Evolutionary conservation across 1,140 invertebrate genomes (phyloP).

Genomic region (Drosophila cardini): DNA sequence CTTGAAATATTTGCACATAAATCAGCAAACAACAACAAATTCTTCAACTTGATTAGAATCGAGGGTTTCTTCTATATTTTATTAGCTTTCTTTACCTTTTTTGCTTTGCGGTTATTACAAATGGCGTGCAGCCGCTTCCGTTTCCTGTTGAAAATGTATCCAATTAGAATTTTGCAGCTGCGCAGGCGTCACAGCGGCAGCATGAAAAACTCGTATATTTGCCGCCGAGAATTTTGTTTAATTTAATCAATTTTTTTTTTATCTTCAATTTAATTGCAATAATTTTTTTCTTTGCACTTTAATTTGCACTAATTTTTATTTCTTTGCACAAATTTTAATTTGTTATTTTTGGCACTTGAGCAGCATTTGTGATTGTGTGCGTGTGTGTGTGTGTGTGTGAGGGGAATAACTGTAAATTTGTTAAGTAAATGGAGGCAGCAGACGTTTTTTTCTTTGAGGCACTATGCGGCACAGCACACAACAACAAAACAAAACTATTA

Average conservation of each 20-base stretch:
- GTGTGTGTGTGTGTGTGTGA: constrained; percentile 14
- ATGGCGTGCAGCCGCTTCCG: constrained; percentile 67
- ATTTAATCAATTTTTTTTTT: constrained; percentile 1
- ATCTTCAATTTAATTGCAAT: neutral
- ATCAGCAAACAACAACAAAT: neutral
- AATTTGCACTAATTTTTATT: constrained; percentile 11
- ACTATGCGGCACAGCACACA: constrained; percentile 36
- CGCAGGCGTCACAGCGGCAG: constrained; percentile 68
- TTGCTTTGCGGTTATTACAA: constrained; percentile 32
- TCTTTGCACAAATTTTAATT: constrained; percentile 8
- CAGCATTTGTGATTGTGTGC: constrained; percentile 5
- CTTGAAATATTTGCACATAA: constrained; percentile 40
- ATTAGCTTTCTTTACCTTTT: constrained; percentile 17
- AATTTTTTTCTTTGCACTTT: constrained; percentile 24
- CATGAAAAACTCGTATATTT: constrained; percentile 12
- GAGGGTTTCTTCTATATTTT: constrained; percentile 1
- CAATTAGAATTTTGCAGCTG: constrained; percentile 73
- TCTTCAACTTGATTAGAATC: neutral
- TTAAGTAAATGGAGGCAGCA: constrained; percentile 3
- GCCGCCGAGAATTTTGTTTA: constrained; percentile 4
- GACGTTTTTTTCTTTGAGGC: constrained; percentile 23
- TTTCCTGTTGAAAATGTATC: constrained; percentile 62
- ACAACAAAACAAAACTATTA: constrained; percentile 1
- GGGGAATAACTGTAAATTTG: constrained; percentile 34
- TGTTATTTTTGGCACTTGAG: constrained; percentile 43